Evolutionary conservation across 2,888 invertebrate species (phyloP).

Genomic region (Cheilosia pagana): DNA sequence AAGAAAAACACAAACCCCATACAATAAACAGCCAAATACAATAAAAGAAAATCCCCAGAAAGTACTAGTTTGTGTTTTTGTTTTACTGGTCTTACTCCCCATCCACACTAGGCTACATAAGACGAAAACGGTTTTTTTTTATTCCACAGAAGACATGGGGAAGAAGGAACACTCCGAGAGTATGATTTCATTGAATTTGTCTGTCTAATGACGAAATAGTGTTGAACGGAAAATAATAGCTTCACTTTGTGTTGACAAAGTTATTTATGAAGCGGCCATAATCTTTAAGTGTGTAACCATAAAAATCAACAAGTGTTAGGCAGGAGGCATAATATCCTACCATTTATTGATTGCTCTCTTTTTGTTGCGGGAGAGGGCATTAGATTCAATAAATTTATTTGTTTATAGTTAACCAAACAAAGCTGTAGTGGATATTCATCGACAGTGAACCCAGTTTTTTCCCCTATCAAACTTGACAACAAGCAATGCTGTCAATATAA

Average conservation of each 20-base stretch:
- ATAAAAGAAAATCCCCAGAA: slow-evolving; percentile 28
- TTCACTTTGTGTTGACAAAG: slow-evolving; percentile 53
- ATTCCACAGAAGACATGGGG: background rate
- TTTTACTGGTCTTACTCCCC: background rate
- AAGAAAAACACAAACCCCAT: slow-evolving; percentile 28
- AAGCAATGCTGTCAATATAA: background rate
- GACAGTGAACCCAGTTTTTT: slow-evolving; percentile 1
- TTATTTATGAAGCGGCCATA: slow-evolving; percentile 56
- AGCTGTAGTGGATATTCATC: slow-evolving; percentile 7
- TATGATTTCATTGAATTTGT: slow-evolving; percentile 65
- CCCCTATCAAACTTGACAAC: background rate
- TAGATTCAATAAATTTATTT: slow-evolving; percentile 6
- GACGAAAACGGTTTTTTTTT: slow-evolving; percentile 32
- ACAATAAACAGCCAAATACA: slow-evolving; percentile 5
- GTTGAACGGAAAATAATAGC: slow-evolving; percentile 54
- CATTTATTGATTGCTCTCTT: slow-evolving; percentile 6
- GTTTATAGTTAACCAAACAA: slow-evolving; percentile 11
- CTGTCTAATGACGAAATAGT: slow-evolving; percentile 50
- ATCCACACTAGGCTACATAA: background rate
- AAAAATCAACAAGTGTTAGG: slow-evolving; percentile 55
- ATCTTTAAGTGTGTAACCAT: slow-evolving; percentile 37
- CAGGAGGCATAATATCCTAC: background rate
- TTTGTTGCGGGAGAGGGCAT: background rate
- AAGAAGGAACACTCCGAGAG: slow-evolving; percentile 22
- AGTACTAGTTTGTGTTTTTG: slow-evolving; percentile 21